Evolutionary conservation across 2,113 vertebrate species (phyloP), one percentile per base, ranked within the genome.

Genomic region (Chunga burmeisteri): DNA sequence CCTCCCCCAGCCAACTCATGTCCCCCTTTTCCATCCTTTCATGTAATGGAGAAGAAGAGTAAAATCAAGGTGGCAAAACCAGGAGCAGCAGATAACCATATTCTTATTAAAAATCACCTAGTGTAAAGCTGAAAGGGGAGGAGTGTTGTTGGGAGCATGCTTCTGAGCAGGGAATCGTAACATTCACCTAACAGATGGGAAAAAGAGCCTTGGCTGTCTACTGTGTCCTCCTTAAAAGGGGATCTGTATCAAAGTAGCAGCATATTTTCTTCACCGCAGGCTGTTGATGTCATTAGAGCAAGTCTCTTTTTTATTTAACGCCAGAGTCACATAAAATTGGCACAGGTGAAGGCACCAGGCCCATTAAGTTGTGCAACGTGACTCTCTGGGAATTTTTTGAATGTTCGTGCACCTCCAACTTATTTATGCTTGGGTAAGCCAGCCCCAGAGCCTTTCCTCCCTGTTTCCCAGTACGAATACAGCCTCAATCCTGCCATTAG

Each of bases 301-400:
- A 94, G 72, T 72, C 95, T 94, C 70, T 0, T 91, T 97, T 97
- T 96, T 97, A 78, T 95, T 96, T 95, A 95, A 94, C 26, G 9
- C 81, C 86, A 94, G 93, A 91, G 92, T 96, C 96, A 95, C 96
- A 96, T 97, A 97, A 97, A 97, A 97, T 46, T 93, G 93, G 88
- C 95, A 95, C 95, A 96, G 94, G 97, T 97, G 97, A 97, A 92
- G 79, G 92, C 83, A 97, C 86, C 65, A 95, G 92, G 83, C 93
- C 84, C 93, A 94, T 97, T 96, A 97, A 93, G 74, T 97, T 96
- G 86, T 97, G 97, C 96, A 97, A 97, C 0, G 94, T 80, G 94
- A 95, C 93, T 92, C 96, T 94, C 92, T 97, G 96, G 94, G 96
- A 97, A 97, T 50, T 87, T 92, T 92, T 38, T 87, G 34, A 92